A percentile compares a stretch with the other conserved stretches of the same genome.
These are phyloP conservation scores for Virgularia gustaviana DNA, from an alignment of 92 coral and sea anemone genomes.

Conservation along the genomic window DNA sequence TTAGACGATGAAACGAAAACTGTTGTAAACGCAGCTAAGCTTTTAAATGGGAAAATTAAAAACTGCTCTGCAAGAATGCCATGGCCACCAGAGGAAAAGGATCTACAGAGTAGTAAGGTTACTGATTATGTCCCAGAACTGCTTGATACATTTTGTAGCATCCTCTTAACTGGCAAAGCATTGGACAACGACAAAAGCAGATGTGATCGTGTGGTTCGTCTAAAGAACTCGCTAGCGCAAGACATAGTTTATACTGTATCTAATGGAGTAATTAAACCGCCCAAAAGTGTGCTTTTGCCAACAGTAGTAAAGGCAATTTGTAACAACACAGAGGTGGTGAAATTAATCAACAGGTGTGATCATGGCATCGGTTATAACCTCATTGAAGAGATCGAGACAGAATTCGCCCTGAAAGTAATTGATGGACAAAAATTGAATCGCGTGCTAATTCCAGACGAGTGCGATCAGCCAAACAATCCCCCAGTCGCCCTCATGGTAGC, in stretches of 20 bases:
- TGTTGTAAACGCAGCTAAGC: slow-evolving; percentile 24
- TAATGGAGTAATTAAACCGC: slow-evolving; percentile 53
- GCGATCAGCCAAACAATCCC: slow-evolving; percentile 19
- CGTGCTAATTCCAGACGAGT: slow-evolving; percentile 50
- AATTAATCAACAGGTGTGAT: slow-evolving; percentile 55
- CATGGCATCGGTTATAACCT: slow-evolving; percentile 57
- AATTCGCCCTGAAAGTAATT: slow-evolving; percentile 52
- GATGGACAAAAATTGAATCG: slow-evolving; percentile 42
- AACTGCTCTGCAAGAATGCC: no score
- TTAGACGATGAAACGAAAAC: no score
- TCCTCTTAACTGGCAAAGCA: slow-evolving; percentile 49
- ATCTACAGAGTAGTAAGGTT: slow-evolving; percentile 19
- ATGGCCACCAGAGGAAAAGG: slow-evolving; percentile 59
- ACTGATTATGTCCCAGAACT: slow-evolving; percentile 43
- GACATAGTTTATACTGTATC: slow-evolving; percentile 42
- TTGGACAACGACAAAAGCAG: slow-evolving; percentile 47
- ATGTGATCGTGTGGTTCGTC: slow-evolving; percentile 36
- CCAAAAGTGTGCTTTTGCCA: slow-evolving; percentile 57
- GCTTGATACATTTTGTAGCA: slow-evolving; percentile 38
- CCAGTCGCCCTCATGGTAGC: slow-evolving; percentile 61
- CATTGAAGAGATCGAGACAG: slow-evolving; percentile 60
- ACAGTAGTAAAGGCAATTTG: slow-evolving; percentile 60
- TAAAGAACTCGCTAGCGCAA: slow-evolving; percentile 54
- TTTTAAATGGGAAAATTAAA: slow-evolving; percentile 36
- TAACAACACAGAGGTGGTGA: slow-evolving; percentile 61